phyloP scores from a whole-genome alignment of 2,888 invertebrate species.

The Acutogordius australiensis region DNA sequence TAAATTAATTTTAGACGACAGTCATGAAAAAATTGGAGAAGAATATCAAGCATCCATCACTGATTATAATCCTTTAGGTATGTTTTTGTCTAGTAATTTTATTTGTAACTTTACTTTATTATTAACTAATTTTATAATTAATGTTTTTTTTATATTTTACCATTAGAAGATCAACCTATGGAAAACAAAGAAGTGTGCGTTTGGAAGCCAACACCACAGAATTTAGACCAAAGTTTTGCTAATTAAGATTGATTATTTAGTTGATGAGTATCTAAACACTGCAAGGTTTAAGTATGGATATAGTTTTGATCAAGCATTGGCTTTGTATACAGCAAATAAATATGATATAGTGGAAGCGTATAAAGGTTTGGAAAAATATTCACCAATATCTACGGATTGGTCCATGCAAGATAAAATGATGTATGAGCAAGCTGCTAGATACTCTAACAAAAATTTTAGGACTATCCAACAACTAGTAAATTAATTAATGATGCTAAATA shows the following conservation, averaged over 20 bases:
- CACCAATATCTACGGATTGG: not conserved
- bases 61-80: not conserved
- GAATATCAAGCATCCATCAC: not conserved
- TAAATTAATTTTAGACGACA: too few species aligned
- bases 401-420: not conserved
- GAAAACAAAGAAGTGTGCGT: not conserved
- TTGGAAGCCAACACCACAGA: not conserved
- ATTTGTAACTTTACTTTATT: not conserved
- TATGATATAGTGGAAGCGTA: not conserved
- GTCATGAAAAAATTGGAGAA: not conserved
- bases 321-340: not conserved
- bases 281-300: not conserved
- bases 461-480: not conserved
- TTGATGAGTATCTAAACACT: not conserved
- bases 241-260: not conserved
- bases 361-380: not conserved
- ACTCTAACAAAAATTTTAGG: not conserved
- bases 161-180: not conserved
- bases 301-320: not conserved
- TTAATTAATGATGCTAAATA: not conserved
- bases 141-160: too few species aligned
- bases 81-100: not conserved
- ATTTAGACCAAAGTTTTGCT: not conserved
- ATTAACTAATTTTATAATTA: too few species aligned
- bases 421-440: not conserved